Evolutionary conservation across 2,888 invertebrate species (phyloP).

Genomic region (Coelinius sp.): DNA sequence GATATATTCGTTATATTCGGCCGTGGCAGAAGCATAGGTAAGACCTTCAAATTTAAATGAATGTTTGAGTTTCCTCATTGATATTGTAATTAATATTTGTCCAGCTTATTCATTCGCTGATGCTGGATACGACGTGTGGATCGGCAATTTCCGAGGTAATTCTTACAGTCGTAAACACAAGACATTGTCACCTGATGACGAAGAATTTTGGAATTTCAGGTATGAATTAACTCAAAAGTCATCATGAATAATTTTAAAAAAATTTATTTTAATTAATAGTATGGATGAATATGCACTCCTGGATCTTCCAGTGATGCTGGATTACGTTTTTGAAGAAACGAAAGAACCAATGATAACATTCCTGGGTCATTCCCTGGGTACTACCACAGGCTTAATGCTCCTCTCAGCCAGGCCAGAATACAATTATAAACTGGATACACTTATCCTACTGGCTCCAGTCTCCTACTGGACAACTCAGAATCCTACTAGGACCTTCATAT

Average conservation of each 20-base stretch:
- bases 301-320: constrained; percentile 88
- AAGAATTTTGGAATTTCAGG: constrained; percentile 75
- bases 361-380: constrained; percentile 94
- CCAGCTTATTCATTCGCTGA: constrained; percentile 74
- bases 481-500: not conserved
- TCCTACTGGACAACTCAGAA: constrained; percentile 45
- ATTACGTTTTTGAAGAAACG: constrained; percentile 76
- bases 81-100: constrained; percentile 12
- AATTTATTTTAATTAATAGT: not conserved
- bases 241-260: not conserved
- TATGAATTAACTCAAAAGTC: constrained; percentile 51
- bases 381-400: constrained; percentile 80
- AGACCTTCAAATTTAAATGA: too few relatives aligned
- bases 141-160: constrained; percentile 74
- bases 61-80: too few relatives aligned
- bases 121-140: constrained; percentile 76
- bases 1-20: constrained; percentile 61
- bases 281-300: constrained; percentile 5
- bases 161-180: constrained; percentile 71
- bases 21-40: constrained; percentile 61
- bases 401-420: constrained; percentile 80
- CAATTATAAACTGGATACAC: constrained; percentile 77
- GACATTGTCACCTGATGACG: constrained; percentile 68
- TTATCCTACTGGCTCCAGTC: constrained; percentile 68
- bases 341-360: constrained; percentile 77